Percentiles rank a stretch among this genome's conserved stretches.
Evolutionary conservation across 2,113 vertebrate genomes (phyloP).

Genomic region (Pachyramphus minor): DNA sequence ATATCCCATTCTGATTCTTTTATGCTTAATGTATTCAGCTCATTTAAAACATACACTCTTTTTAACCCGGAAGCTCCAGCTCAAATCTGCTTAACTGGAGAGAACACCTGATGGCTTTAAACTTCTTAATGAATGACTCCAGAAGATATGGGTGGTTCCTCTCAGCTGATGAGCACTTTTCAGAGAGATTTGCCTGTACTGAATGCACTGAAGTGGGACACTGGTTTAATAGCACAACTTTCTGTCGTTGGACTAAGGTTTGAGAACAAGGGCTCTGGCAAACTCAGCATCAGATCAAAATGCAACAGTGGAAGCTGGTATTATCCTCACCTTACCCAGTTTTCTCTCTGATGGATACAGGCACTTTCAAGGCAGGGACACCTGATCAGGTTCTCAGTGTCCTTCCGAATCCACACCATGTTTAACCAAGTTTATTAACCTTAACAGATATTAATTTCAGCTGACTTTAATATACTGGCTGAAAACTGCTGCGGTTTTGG

Average conservation of each 20-base stretch:
- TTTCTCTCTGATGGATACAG: background rate
- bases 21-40: background rate
- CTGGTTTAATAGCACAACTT: background rate
- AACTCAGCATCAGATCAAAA: background rate
- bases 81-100: background rate
- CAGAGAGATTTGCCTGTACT: background rate
- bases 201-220: background rate
- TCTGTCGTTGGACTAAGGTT: background rate
- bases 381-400: background rate
- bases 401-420: background rate
- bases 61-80: background rate
- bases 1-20: background rate
- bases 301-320: background rate
- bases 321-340: background rate
- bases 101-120: background rate
- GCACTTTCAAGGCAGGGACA: background rate
- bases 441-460: background rate
- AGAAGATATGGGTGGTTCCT: background rate
- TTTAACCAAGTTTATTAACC: background rate
- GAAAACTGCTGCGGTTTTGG: background rate
- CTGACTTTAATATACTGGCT: slow-evolving; percentile 3
- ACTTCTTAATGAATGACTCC: background rate
- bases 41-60: background rate
- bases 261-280: background rate
- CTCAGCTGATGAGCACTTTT: background rate